Evolutionary conservation across 2,113 vertebrate species (phyloP).

Genomic region (Tupaia chinensis): DNA sequence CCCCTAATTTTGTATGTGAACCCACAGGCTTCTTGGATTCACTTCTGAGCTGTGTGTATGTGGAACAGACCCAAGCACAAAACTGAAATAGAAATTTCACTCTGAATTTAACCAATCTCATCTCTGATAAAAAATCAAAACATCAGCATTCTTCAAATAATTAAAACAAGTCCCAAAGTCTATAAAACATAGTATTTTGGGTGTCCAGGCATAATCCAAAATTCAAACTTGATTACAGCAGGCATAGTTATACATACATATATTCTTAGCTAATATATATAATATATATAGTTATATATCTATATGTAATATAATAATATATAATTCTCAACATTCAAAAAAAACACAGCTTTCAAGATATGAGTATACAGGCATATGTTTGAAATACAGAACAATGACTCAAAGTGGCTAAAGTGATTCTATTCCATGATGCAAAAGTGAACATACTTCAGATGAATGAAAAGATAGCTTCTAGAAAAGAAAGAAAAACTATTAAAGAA

Average conservation of each 20-base stretch:
- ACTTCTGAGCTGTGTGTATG: accelerated
- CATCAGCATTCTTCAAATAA: background rate
- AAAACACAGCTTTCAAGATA: background rate
- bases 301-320: too few relatives aligned
- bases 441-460: background rate
- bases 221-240: background rate
- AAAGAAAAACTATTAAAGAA: background rate
- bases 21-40: background rate
- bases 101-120: background rate
- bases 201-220: background rate
- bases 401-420: background rate
- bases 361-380: background rate
- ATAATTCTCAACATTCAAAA: background rate
- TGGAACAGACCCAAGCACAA: background rate
- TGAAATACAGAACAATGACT: background rate
- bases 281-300: too few relatives aligned
- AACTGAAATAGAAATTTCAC: background rate
- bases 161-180: background rate
- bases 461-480: background rate
- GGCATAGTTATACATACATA: too few relatives aligned
- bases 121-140: background rate
- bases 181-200: background rate
- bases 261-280: too few relatives aligned
- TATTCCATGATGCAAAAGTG: background rate
- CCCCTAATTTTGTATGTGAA: background rate